Conservation (phyloP, 2,797 vertebrate species). For the Sebastolobus alascanus region DNA sequence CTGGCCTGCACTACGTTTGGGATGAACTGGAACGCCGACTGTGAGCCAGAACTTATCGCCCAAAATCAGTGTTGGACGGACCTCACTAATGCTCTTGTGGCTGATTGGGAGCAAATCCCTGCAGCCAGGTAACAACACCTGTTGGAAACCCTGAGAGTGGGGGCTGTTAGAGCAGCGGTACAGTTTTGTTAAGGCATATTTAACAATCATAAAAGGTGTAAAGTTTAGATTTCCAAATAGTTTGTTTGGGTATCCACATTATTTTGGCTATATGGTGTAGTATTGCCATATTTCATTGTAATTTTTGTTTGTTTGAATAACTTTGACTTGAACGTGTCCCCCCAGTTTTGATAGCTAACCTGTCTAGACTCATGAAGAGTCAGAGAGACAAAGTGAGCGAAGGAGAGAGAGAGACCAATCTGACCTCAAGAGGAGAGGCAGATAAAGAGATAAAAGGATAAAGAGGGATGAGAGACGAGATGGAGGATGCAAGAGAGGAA, state of each 20-base stretch:
- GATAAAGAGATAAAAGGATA: conserved; percentile 73
- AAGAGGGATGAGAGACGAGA: conserved; percentile 67
- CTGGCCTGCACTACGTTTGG: neutral
- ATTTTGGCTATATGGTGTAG: neutral
- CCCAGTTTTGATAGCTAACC: conserved; percentile 11
- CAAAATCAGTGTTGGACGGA: neutral
- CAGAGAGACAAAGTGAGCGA: neutral
- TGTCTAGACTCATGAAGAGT: conserved; percentile 8
- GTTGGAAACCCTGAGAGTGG: neutral
- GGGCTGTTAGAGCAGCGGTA: neutral
- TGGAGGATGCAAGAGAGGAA: conserved; percentile 65
- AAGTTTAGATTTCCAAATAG: neutral
- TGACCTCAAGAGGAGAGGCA: conserved; percentile 53
- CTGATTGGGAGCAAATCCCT: neutral
- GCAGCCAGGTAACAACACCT: neutral
- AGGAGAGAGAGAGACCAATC: conserved; percentile 28
- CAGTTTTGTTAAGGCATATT: neutral
- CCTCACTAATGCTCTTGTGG: neutral
- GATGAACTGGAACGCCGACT: neutral
- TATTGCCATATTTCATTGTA: neutral
- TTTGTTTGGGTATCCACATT: neutral
- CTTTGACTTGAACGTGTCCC: neutral
- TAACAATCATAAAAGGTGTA: neutral
- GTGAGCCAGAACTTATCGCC: neutral
- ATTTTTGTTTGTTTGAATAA: conserved; percentile 8